A percentile compares a stretch with the other conserved stretches of the same genome.
These are phyloP conservation scores for Chauna torquata DNA, from an alignment of 2,113 vertebrate genomes.

Conservation along the genomic window DNA sequence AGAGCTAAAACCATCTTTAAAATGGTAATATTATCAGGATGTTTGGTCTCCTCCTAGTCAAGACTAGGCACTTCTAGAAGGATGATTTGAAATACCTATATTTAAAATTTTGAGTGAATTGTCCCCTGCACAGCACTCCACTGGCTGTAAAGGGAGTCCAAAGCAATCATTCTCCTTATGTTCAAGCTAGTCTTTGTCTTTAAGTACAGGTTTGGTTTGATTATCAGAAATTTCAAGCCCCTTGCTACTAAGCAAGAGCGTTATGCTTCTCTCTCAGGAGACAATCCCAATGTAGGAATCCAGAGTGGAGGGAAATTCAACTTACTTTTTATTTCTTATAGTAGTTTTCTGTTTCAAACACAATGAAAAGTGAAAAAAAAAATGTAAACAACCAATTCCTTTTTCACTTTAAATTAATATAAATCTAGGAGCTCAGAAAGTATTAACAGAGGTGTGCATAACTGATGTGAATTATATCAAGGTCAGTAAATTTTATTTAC, in stretches of 20 bases:
- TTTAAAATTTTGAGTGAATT: not conserved
- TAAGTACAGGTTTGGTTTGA: not conserved
- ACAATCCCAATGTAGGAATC: not conserved
- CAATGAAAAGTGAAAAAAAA: not conserved
- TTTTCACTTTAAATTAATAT: not conserved
- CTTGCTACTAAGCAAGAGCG: not conserved
- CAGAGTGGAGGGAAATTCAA: not conserved
- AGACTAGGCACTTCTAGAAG: not conserved
- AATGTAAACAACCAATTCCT: not conserved
- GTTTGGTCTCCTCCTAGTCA: accelerated
- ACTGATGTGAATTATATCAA: not conserved
- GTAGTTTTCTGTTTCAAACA: not conserved
- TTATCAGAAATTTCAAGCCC: not conserved
- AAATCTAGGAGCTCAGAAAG: not conserved
- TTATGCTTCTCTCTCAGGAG: not conserved
- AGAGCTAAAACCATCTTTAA: not conserved
- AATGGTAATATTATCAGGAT: not conserved
- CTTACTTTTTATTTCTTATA: not conserved
- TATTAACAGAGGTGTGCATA: not conserved
- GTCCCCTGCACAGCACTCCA: not conserved
- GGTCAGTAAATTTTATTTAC: not conserved
- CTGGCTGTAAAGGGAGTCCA: not conserved
- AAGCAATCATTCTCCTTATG: not conserved
- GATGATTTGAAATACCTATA: not conserved
- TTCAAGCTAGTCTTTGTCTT: not conserved